phyloP scores from a whole-genome alignment of 2,797 vertebrate species.

The Denticeps clupeoides region DNA sequence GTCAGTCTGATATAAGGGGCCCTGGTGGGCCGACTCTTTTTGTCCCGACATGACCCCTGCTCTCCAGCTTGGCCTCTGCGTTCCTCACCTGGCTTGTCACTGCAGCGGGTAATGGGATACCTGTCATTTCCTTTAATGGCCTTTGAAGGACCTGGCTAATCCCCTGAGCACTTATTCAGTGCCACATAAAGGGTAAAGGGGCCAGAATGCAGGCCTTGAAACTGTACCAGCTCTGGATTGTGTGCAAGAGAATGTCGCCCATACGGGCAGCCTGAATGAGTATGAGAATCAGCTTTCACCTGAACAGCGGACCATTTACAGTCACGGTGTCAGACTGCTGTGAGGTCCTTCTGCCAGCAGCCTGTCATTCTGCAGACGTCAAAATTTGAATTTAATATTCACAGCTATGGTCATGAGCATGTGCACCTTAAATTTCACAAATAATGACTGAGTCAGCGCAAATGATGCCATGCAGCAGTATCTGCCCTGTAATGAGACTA shows the following conservation, averaged over 20 bases:
- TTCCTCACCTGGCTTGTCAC: slow-evolving; percentile 66
- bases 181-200: slow-evolving; percentile 53
- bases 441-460: too few species aligned
- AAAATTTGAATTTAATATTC: slow-evolving; percentile 13
- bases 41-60: slow-evolving; percentile 70
- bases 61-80: slow-evolving; percentile 61
- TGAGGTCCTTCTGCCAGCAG: not conserved
- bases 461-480: too few species aligned
- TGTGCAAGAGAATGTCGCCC: slow-evolving; percentile 57
- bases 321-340: slow-evolving; percentile 30
- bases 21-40: slow-evolving; percentile 51
- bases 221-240: slow-evolving; percentile 56
- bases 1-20: not conserved
- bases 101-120: slow-evolving; percentile 65
- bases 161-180: slow-evolving; percentile 64
- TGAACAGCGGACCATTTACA: slow-evolving; percentile 46
- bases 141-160: slow-evolving; percentile 72
- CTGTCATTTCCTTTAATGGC: slow-evolving; percentile 76
- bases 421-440: too few species aligned
- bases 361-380: not conserved
- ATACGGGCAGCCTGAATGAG: slow-evolving; percentile 35
- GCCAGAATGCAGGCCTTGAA: slow-evolving; percentile 49
- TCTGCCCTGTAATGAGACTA: too few species aligned
- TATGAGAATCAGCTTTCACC: slow-evolving; percentile 55
- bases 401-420: not conserved